phyloP scores from a whole-genome alignment of 2,888 invertebrate species.

The Mythimna pallens region DNA sequence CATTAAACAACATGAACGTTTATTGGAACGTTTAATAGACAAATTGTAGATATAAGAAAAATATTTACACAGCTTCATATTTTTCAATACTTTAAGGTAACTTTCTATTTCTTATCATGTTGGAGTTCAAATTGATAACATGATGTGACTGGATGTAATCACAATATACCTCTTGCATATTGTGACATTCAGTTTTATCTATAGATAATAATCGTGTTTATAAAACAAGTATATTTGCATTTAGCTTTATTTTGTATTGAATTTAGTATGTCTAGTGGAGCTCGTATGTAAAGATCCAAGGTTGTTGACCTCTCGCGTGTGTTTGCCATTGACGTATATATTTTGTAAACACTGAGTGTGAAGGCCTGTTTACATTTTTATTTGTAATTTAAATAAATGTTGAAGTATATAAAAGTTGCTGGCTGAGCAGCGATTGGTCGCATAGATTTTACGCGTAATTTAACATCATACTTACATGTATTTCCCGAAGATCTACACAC shows the following conservation, averaged over 20 bases:
- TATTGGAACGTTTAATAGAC: not conserved
- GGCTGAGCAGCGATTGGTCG: not conserved
- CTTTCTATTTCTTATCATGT: slow-evolving; percentile 51
- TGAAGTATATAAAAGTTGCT: not conserved
- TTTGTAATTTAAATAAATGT: slow-evolving; percentile 41
- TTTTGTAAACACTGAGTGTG: slow-evolving; percentile 73
- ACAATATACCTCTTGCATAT: slow-evolving; percentile 29
- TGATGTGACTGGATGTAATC: slow-evolving; percentile 46
- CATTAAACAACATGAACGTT: too few relatives aligned
- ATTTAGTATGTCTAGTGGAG: slow-evolving; percentile 37
- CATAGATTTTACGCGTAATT: not conserved
- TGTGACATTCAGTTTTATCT: slow-evolving; percentile 48
- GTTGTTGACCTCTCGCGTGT: slow-evolving; percentile 74
- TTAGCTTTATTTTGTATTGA: slow-evolving; percentile 44
- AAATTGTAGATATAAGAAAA: not conserved
- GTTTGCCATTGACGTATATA: slow-evolving; percentile 65
- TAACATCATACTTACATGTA: too few relatives aligned
- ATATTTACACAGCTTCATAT: slow-evolving; percentile 26
- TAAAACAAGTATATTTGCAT: slow-evolving; percentile 61
- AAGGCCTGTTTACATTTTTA: slow-evolving; percentile 52
- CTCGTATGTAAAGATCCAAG: slow-evolving; percentile 66
- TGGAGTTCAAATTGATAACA: slow-evolving; percentile 51
- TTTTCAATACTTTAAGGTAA: slow-evolving; percentile 10
- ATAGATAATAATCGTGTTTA: slow-evolving; percentile 48
- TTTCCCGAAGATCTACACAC: too few relatives aligned